Conservation (phyloP, 2,888 invertebrate species). For the Galeopsomyia nigrocyanea region DNA sequence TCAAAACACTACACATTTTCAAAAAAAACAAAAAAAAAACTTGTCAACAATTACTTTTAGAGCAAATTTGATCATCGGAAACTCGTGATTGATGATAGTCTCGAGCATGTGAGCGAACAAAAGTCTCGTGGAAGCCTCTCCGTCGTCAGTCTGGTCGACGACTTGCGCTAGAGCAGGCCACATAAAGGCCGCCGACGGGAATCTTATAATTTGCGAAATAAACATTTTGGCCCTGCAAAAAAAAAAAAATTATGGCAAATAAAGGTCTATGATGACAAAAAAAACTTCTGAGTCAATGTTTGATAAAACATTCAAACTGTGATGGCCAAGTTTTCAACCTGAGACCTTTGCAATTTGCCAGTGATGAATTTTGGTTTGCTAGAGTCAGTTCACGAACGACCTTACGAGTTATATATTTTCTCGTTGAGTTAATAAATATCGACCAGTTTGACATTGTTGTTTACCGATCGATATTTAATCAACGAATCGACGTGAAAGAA, state of each 20-base stretch:
- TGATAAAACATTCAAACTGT: constrained; percentile 53
- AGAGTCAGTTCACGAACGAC: constrained; percentile 52
- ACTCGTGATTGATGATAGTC: constrained; percentile 59
- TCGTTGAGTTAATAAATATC: constrained; percentile 8
- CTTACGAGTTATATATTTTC: constrained; percentile 1
- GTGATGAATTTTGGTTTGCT: constrained; percentile 65
- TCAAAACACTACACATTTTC: constrained; percentile 2
- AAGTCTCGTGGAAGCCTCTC: constrained; percentile 58
- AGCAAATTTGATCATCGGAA: constrained; percentile 60
- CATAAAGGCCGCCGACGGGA: constrained; percentile 62
- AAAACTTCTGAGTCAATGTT: constrained; percentile 51
- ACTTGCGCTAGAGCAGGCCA: constrained; percentile 61
- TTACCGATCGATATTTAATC: constrained; percentile 3
- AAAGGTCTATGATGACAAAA: constrained; percentile 62
- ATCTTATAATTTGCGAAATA: constrained; percentile 60
- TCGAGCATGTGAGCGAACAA: constrained; percentile 63
- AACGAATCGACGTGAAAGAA: constrained; percentile 2
- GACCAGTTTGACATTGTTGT: constrained; percentile 18
- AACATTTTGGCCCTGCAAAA: constrained; percentile 61
- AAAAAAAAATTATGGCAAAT: constrained; percentile 2
- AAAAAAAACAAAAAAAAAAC: constrained; percentile 7
- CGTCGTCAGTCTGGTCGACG: constrained; percentile 57
- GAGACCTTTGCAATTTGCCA: constrained; percentile 61
- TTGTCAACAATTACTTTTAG: constrained; percentile 63
- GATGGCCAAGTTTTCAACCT: constrained; percentile 67